phyloP scores from a whole-genome alignment of 2,113 vertebrate species.

The Lampris incognitus region DNA sequence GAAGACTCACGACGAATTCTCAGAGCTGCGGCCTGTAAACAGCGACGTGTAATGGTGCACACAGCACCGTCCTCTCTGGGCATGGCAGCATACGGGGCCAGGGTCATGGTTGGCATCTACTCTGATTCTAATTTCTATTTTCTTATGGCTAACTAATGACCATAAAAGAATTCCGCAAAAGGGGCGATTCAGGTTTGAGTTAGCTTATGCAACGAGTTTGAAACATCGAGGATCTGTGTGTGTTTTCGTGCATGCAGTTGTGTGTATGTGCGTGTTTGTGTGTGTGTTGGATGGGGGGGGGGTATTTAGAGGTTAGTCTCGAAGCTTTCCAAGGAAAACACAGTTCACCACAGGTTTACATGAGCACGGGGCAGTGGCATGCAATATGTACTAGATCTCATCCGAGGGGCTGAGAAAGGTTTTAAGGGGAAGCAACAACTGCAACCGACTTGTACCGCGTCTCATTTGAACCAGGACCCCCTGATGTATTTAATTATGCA shows the following conservation, averaged over 20 bases:
- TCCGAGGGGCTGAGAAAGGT: not conserved
- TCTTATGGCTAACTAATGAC: not conserved
- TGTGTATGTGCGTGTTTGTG: too few relatives aligned
- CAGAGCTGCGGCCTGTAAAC: not conserved
- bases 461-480: constrained; percentile 39
- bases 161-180: too few relatives aligned
- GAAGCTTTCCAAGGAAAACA: constrained; percentile 45
- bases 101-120: constrained; percentile 16
- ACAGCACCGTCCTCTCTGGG: not conserved
- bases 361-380: constrained; percentile 3
- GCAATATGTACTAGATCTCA: constrained; percentile 30
- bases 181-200: too few relatives aligned
- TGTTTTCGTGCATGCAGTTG: too few relatives aligned
- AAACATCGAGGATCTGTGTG: too few relatives aligned
- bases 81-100: constrained; percentile 3
- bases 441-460: constrained; percentile 15
- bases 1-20: not conserved
- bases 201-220: too few relatives aligned
- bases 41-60: constrained; percentile 30
- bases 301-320: constrained; percentile 20
- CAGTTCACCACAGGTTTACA: constrained; percentile 23
- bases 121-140: not conserved
- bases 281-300: too few relatives aligned
- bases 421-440: not conserved
- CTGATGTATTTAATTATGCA: constrained; percentile 33